Conservation (phyloP, 2,888 invertebrate genomes). For the Nomada goodeniana region DNA sequence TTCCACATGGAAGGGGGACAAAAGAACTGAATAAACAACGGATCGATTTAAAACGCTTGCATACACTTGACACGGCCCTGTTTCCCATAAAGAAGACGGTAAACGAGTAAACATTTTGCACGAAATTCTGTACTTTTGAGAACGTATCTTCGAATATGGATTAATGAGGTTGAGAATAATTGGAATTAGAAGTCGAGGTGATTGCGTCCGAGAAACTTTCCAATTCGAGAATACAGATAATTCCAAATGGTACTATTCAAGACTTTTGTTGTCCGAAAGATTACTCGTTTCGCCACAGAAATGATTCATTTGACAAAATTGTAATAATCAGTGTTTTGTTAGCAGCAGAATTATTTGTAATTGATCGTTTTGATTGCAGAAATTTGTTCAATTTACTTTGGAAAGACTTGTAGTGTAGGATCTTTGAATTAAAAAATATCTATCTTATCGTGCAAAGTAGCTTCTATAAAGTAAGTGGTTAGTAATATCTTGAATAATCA, state of each 20-base stretch:
- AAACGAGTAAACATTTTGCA: conserved; percentile 33
- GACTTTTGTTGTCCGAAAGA: not conserved
- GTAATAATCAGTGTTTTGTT: too few relatives aligned
- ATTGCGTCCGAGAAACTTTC: conserved; percentile 23
- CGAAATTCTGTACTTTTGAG: conserved; percentile 37
- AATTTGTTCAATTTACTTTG: too few relatives aligned
- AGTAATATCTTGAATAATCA: too few relatives aligned
- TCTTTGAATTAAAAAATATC: too few relatives aligned
- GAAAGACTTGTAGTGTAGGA: too few relatives aligned
- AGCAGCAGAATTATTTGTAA: too few relatives aligned
- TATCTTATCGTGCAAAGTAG: too few relatives aligned
- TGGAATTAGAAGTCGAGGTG: conserved; percentile 26
- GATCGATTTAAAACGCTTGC: conserved; percentile 40
- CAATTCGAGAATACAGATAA: not conserved
- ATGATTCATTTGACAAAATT: too few relatives aligned
- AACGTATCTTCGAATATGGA: conserved; percentile 46
- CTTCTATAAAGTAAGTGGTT: too few relatives aligned
- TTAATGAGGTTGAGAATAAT: not conserved
- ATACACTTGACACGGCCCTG: conserved; percentile 2
- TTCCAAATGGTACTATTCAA: conserved; percentile 9
- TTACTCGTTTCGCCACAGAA: too few relatives aligned
- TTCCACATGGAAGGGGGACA: not conserved
- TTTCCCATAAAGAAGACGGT: conserved; percentile 18
- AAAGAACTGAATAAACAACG: conserved; percentile 35
- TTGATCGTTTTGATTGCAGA: too few relatives aligned